Evolutionary conservation across 2,888 invertebrate genomes (phyloP).

Genomic region (Drosophila formosana): DNA sequence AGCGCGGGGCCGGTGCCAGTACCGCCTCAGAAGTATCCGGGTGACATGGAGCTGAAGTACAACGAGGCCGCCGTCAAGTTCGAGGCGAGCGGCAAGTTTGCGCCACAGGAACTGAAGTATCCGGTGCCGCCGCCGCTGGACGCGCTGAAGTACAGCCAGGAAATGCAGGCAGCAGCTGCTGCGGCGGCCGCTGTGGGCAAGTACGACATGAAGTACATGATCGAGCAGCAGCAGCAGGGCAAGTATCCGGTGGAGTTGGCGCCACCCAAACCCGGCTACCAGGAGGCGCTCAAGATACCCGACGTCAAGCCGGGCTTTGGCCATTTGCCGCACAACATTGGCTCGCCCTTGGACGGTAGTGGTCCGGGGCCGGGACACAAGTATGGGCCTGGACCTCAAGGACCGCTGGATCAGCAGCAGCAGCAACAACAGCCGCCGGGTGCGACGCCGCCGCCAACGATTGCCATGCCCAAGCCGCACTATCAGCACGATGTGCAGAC

Average conservation of each 20-base stretch:
- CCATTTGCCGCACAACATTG: conserved; percentile 70
- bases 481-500: conserved; percentile 84
- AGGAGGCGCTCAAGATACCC: conserved; percentile 83
- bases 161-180: conserved; percentile 80
- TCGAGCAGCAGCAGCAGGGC: conserved; percentile 81
- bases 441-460: conserved; percentile 81
- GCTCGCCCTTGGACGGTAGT: conserved; percentile 42
- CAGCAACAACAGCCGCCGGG: conserved; percentile 74
- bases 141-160: conserved; percentile 83
- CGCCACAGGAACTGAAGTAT: conserved; percentile 86
- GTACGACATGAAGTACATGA: conserved; percentile 85
- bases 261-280: conserved; percentile 74
- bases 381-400: conserved; percentile 62
- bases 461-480: conserved; percentile 84
- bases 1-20: conserved; percentile 55
- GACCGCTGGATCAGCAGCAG: conserved; percentile 66
- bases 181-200: conserved; percentile 78
- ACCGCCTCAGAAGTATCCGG: conserved; percentile 81
- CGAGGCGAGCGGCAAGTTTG: conserved; percentile 76
- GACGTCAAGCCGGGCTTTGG: conserved; percentile 82
- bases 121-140: conserved; percentile 83
- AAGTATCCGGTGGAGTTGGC: conserved; percentile 81
- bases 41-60: conserved; percentile 84
- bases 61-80: conserved; percentile 82
- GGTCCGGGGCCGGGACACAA: conserved; percentile 65